A percentile compares a stretch with the other conserved stretches of the same genome.
Evolutionary conservation across 2,113 vertebrate species (phyloP).

Genomic region (Cranoglanis bouderius): DNA sequence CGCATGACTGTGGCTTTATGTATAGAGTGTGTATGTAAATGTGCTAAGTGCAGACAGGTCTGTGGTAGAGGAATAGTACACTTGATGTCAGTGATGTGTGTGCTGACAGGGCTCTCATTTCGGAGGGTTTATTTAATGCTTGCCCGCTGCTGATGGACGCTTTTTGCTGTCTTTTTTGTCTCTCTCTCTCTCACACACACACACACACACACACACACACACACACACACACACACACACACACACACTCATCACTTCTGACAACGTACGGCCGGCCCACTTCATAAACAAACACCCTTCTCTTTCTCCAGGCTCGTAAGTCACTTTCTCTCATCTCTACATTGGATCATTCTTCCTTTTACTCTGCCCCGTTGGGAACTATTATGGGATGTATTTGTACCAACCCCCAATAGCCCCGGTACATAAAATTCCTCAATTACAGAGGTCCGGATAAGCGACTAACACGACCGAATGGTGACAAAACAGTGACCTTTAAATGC

Average conservation of each 20-base stretch:
- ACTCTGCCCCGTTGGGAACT: constrained; percentile 43
- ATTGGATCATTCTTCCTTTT: constrained; percentile 34
- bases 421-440: neutral
- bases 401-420: constrained; percentile 32
- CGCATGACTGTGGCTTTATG: neutral
- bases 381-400: constrained; percentile 49
- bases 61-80: constrained; percentile 56
- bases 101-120: constrained; percentile 44
- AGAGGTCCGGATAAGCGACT: neutral
- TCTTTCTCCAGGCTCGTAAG: neutral
- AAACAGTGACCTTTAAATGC: neutral
- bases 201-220: neutral
- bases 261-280: neutral
- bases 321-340: neutral
- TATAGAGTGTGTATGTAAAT: neutral
- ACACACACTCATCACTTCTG: neutral
- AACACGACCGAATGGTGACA: neutral
- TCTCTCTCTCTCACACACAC: neutral
- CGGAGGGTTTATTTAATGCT: constrained; percentile 36
- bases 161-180: constrained; percentile 13
- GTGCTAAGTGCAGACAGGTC: constrained; percentile 55
- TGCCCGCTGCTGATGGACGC: constrained; percentile 35
- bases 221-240: neutral
- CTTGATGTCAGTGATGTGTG: constrained; percentile 46
- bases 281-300: constrained; percentile 7